Evolutionary conservation across 2,797 vertebrate genomes (phyloP).

Genomic region (Telmatherina bonti): DNA sequence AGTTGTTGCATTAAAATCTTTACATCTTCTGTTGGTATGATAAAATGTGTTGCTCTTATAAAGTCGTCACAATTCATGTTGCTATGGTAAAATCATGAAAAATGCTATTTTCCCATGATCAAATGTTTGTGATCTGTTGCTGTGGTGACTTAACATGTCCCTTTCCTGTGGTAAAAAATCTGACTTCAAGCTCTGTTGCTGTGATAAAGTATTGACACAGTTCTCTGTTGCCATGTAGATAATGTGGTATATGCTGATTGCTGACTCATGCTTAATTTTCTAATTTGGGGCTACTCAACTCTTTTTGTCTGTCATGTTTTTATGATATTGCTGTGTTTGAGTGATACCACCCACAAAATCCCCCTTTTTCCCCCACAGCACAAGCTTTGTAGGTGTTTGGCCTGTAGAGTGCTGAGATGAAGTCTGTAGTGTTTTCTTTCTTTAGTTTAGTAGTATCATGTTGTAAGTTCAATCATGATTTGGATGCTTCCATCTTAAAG

Average conservation of each 20-base stretch:
- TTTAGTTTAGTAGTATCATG: constrained; percentile 66
- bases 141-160: constrained; percentile 46
- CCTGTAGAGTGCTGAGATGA: constrained; percentile 58
- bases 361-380: constrained; percentile 19
- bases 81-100: constrained; percentile 55
- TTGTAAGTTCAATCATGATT: constrained; percentile 68
- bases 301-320: constrained; percentile 46
- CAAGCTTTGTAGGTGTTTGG: constrained; percentile 54
- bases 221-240: constrained; percentile 57
- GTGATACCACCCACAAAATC: constrained; percentile 16
- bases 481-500: constrained; percentile 68
- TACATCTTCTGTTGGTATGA: constrained; percentile 37
- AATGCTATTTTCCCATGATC: constrained; percentile 60
- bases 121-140: constrained; percentile 57
- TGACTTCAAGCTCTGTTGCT: constrained; percentile 46
- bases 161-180: constrained; percentile 43
- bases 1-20: constrained; percentile 48
- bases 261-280: constrained; percentile 53
- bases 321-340: constrained; percentile 63
- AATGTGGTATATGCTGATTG: constrained; percentile 47
- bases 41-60: constrained; percentile 37
- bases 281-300: constrained; percentile 50
- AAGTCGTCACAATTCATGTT: constrained; percentile 59
- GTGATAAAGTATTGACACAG: constrained; percentile 35
- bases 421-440: constrained; percentile 54